A percentile compares a stretch with the other conserved stretches of the same genome.
Conservation (phyloP, 2,113 vertebrate species). For the Ifrita kowaldi region DNA sequence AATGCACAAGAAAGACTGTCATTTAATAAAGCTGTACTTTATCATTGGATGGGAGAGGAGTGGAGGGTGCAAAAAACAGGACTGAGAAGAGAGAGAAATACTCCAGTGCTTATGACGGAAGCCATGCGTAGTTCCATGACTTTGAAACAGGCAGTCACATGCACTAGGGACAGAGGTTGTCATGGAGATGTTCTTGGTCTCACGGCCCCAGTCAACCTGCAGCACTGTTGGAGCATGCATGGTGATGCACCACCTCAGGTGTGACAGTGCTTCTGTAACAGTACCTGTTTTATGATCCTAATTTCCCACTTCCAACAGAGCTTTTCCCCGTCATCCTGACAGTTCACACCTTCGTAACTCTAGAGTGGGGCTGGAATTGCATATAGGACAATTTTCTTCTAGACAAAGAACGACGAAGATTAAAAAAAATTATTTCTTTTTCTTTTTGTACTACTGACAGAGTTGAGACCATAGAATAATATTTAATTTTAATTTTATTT, state of each 20-base stretch:
- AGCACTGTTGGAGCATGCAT: no score
- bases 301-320: background rate
- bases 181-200: background rate
- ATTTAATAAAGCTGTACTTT: background rate
- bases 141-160: background rate
- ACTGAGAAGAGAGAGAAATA: background rate
- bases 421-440: fast-evolving
- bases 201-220: background rate
- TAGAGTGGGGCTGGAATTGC: background rate
- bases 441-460: background rate
- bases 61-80: background rate
- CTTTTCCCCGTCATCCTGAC: background rate
- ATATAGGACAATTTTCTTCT: background rate
- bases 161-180: background rate
- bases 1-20: background rate
- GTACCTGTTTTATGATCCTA: background rate
- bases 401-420: background rate
- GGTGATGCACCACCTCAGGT: background rate
- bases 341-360: background rate
- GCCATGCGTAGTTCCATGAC: background rate
- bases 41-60: background rate
- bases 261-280: background rate
- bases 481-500: background rate
- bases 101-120: background rate
- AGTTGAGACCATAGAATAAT: background rate